A percentile compares a stretch with the other conserved stretches of the same genome.
These are phyloP conservation scores for Ochropleura leucogaster DNA, from an alignment of 2,888 invertebrate genomes.

Conservation along the genomic window DNA sequence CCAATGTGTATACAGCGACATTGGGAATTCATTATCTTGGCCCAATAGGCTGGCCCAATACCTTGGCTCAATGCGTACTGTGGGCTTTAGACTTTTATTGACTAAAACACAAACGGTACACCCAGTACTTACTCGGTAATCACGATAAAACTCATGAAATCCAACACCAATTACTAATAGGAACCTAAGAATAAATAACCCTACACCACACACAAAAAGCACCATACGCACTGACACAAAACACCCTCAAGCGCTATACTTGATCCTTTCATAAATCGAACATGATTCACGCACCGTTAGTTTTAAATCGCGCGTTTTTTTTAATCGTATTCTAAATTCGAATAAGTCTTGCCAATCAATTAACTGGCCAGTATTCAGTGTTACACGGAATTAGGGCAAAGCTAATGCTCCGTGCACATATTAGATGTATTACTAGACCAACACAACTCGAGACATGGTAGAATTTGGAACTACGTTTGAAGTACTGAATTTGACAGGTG, in stretches of 20 bases:
- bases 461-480: not conserved
- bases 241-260: constrained; percentile 7
- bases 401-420: constrained; percentile 48
- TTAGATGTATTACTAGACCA: constrained; percentile 42
- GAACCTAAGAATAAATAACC: not conserved
- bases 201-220: constrained; percentile 3
- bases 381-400: constrained; percentile 52
- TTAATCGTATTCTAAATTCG: constrained; percentile 35
- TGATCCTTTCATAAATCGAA: constrained; percentile 40
- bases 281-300: constrained; percentile 16
- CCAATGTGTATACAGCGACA: too few relatives aligned
- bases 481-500: not conserved
- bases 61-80: too few relatives aligned
- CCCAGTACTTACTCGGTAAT: not conserved
- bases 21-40: too few relatives aligned
- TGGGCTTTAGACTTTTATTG: too few relatives aligned
- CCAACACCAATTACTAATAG: constrained; percentile 9
- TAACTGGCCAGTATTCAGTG: constrained; percentile 34
- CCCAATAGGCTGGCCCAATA: too few relatives aligned
- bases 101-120: too few relatives aligned
- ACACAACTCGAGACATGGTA: not conserved
- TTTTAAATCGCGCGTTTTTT: constrained; percentile 34
- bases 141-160: not conserved
- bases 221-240: constrained; percentile 1
- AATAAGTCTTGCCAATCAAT: constrained; percentile 50